A percentile compares a stretch with the other conserved stretches of the same genome.
These are phyloP conservation scores for Pavo muticus DNA, from an alignment of 2,113 vertebrate genomes.

Conservation along the genomic window DNA sequence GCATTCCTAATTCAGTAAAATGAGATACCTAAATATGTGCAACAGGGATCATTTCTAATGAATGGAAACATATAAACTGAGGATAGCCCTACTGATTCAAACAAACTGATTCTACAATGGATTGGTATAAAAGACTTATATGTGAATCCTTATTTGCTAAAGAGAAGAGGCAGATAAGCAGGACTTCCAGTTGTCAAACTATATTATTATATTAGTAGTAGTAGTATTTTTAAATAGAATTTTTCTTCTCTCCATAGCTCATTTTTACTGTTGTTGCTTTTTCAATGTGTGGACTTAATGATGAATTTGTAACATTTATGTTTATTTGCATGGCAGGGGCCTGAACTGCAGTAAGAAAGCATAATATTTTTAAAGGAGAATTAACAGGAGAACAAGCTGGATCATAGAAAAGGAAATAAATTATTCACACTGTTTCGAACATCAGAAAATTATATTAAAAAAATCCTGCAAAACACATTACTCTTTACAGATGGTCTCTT, in stretches of 20 bases:
- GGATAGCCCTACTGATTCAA: background rate
- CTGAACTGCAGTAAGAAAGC: background rate
- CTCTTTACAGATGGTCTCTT: background rate
- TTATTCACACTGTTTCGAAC: background rate
- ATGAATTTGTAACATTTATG: background rate
- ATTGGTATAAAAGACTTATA: background rate
- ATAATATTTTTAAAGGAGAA: background rate
- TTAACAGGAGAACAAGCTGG: constrained; percentile 3
- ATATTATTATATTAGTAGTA: background rate
- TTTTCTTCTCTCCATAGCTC: background rate
- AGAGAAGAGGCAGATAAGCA: background rate
- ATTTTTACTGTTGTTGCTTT: background rate
- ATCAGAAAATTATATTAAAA: constrained; percentile 25
- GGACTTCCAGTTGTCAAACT: background rate
- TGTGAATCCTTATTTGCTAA: background rate
- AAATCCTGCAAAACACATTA: background rate
- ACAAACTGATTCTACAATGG: background rate
- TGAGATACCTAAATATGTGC: background rate
- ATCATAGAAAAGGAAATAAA: background rate
- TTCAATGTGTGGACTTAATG: background rate
- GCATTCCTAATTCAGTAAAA: background rate
- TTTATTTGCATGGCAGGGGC: background rate
- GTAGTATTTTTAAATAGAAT: background rate
- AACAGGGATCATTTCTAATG: background rate
- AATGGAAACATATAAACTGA: background rate